These are phyloP conservation scores for cattle (Bos taurus) DNA, from an alignment of 2,113 vertebrate genomes.

Conservation along the genomic window ARS-UCD2.0 NC_037328.1:76947001-76947500, in stretches of 20 bases:
- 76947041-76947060: neutral
- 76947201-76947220: neutral
- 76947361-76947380: neutral
- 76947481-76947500: neutral
- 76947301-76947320: neutral
- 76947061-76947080: neutral
- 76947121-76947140: neutral
- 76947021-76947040: neutral
- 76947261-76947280: neutral
- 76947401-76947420: neutral
- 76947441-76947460: neutral
- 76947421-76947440: neutral
- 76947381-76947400: neutral
- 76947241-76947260: neutral
- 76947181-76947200: neutral
- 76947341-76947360: neutral
- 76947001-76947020: neutral
- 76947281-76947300: neutral
- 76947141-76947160: neutral
- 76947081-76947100: neutral
- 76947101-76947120: neutral
- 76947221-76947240: neutral
- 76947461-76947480: neutral
- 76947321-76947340: neutral
- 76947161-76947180: neutral